phyloP scores from a whole-genome alignment of 2,888 invertebrate species.

The Ophion costatus region DNA sequence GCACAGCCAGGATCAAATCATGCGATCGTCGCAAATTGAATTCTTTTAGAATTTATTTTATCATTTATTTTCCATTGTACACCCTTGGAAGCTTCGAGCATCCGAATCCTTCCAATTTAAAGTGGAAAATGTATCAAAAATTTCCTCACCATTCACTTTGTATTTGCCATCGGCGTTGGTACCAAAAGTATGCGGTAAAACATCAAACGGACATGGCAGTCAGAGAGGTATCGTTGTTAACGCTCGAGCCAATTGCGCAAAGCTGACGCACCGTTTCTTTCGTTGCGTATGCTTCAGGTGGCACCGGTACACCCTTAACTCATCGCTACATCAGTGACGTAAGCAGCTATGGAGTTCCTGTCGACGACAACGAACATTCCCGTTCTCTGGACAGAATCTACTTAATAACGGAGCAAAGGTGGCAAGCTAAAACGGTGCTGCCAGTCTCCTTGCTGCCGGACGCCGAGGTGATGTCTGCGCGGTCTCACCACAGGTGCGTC shows the following conservation, averaged over 20 bases:
- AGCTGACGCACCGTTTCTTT: neutral
- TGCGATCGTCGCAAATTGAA: no score
- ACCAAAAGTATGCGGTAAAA: neutral
- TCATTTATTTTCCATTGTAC: no score
- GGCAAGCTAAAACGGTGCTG: constrained; percentile 77
- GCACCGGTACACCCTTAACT: constrained; percentile 72
- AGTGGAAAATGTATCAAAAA: no score
- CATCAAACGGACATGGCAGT: neutral
- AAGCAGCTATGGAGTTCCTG: constrained; percentile 71
- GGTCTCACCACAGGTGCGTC: constrained; percentile 80
- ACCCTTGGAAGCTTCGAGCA: no score
- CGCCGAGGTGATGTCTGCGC: constrained; percentile 82
- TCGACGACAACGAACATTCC: constrained; percentile 72
- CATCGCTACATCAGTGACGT: constrained; percentile 74
- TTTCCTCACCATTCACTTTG: no score
- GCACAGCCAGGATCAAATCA: no score
- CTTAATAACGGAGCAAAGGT: constrained; percentile 77
- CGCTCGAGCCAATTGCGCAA: neutral
- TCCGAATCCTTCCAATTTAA: no score
- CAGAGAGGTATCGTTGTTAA: neutral
- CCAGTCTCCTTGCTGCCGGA: constrained; percentile 78
- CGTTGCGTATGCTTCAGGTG: constrained; percentile 14
- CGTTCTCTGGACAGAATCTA: constrained; percentile 75
- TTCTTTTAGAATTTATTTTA: no score
- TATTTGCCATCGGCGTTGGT: neutral